Evolutionary conservation across 2,113 vertebrate genomes (phyloP).

Genomic region (Spea multiplicata): DNA sequence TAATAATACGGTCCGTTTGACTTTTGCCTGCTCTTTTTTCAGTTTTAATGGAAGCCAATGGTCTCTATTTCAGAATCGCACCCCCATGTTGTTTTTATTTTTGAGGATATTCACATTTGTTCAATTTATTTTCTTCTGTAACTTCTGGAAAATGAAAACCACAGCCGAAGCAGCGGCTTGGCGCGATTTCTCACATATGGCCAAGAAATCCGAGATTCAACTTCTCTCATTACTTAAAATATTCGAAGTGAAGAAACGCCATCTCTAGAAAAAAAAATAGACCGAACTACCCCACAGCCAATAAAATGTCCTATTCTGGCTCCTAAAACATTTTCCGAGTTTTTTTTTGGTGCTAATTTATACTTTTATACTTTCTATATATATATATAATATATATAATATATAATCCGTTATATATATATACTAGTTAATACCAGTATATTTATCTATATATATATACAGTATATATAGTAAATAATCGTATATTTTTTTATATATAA

Average conservation of each 20-base stretch:
- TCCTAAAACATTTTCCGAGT: slow-evolving; percentile 49
- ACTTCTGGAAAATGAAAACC: slow-evolving; percentile 39
- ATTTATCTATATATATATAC: no score
- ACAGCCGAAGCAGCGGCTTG: slow-evolving; percentile 11
- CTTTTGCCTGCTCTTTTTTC: no score
- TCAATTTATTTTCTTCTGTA: slow-evolving; percentile 46
- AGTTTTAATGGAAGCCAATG: no score
- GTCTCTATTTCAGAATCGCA: slow-evolving; percentile 48
- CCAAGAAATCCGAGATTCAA: slow-evolving; percentile 35
- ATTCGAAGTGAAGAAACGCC: slow-evolving; percentile 36
- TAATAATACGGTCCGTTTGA: no score
- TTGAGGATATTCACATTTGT: slow-evolving; percentile 49
- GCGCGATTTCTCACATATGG: slow-evolving; percentile 4
- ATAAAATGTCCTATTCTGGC: slow-evolving; percentile 47
- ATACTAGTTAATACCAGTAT: no score
- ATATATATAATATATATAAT: no score
- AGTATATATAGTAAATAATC: no score
- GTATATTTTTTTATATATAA: no score
- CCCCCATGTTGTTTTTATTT: slow-evolving; percentile 45
- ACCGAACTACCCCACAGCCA: slow-evolving; percentile 26
- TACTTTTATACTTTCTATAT: not conserved
- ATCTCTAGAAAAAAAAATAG: slow-evolving; percentile 38
- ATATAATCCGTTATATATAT: no score
- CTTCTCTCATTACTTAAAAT: slow-evolving; percentile 9
- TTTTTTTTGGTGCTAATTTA: slow-evolving; percentile 44